phyloP scores from a whole-genome alignment of 2,113 vertebrate species.

The Engystomops pustulosus region DNA sequence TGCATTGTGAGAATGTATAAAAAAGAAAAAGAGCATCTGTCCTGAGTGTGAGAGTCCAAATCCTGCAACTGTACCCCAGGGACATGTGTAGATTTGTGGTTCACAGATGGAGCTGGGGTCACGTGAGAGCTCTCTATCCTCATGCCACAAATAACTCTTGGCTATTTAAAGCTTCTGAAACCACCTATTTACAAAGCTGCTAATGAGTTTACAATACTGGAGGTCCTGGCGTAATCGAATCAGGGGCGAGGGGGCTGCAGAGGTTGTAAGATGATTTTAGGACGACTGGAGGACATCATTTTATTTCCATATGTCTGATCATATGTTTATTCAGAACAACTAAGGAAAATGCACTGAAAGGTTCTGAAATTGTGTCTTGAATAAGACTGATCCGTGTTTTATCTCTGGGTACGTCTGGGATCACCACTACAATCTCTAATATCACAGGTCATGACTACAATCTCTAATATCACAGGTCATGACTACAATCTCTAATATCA shows the following conservation, averaged over 20 bases:
- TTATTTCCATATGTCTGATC: slow-evolving; percentile 34
- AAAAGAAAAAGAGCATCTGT: background rate
- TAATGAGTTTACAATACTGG: slow-evolving; percentile 60
- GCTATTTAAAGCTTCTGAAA: slow-evolving; percentile 57
- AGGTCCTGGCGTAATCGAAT: slow-evolving; percentile 40
- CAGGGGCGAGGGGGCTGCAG: slow-evolving; percentile 3
- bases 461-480: too few species aligned
- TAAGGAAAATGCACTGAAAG: background rate
- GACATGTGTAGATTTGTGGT: slow-evolving; percentile 46
- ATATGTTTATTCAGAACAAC: background rate
- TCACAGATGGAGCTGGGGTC: slow-evolving; percentile 40
- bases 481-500: too few species aligned
- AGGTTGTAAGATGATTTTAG: slow-evolving; percentile 3
- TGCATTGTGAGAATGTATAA: background rate
- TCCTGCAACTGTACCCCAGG: background rate
- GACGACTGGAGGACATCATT: background rate
- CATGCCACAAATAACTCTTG: slow-evolving; percentile 46
- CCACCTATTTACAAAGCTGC: slow-evolving; percentile 53
- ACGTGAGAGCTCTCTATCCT: slow-evolving; percentile 29
- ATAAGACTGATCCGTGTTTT: too few species aligned
- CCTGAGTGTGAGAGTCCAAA: background rate
- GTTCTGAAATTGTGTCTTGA: background rate
- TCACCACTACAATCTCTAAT: too few species aligned
- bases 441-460: too few species aligned
- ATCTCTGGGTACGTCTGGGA: too few species aligned